phyloP scores from a whole-genome alignment of 2,888 invertebrate genomes.

The Sarcophaga rosellei region DNA sequence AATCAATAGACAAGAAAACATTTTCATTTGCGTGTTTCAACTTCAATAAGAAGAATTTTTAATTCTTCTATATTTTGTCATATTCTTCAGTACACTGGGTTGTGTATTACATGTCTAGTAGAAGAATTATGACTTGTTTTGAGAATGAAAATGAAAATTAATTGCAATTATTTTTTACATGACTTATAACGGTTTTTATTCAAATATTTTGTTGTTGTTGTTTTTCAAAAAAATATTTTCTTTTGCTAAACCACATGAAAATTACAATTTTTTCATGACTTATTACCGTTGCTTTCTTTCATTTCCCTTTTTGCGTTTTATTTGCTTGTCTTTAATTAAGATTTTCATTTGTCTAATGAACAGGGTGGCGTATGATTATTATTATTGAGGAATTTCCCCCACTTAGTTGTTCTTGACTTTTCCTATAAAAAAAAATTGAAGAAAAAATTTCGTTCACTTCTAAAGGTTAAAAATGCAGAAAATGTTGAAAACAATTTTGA shows the following conservation, averaged over 20 bases:
- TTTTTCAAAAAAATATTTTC: background rate
- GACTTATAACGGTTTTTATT: no score
- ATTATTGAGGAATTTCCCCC: background rate
- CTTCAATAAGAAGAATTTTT: no score
- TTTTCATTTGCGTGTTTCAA: no score
- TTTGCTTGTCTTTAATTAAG: conserved; percentile 1
- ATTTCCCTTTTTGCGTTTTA: background rate
- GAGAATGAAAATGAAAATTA: background rate
- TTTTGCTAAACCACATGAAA: background rate
- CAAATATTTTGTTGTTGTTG: background rate
- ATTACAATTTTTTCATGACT: background rate
- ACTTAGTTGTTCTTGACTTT: background rate
- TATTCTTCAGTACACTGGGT: no score
- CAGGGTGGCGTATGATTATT: background rate
- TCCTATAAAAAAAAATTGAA: no score
- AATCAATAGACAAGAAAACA: no score
- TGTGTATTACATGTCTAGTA: background rate
- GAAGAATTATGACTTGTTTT: background rate
- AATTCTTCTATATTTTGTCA: no score
- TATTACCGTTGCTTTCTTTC: background rate
- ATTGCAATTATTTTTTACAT: background rate
- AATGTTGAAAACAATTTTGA: background rate
- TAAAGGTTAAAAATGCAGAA: conserved; percentile 14
- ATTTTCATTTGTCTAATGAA: background rate
- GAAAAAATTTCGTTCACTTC: background rate